Conservation (phyloP, 2,113 vertebrate species). For the Irena cyanogastra region DNA sequence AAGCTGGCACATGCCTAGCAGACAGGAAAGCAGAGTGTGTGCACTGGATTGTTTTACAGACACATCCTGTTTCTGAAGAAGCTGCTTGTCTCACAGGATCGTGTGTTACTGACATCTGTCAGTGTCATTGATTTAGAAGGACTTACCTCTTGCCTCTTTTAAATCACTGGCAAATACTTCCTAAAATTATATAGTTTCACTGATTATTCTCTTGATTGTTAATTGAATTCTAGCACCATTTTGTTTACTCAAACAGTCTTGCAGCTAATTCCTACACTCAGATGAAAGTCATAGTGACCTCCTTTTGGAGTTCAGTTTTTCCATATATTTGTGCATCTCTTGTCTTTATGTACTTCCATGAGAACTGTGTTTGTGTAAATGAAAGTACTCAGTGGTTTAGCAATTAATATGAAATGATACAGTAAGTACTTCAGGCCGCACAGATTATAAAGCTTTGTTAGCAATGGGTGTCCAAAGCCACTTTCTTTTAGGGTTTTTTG, state of each 20-base stretch:
- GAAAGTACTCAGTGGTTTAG: not conserved
- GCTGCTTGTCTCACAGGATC: not conserved
- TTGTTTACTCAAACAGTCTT: not conserved
- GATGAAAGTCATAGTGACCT: not conserved
- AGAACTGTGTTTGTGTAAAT: not conserved
- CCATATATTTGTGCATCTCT: not conserved
- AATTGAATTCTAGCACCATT: not conserved
- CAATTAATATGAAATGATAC: not conserved
- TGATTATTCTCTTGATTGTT: not conserved
- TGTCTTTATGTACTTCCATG: not conserved
- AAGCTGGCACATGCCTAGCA: not conserved
- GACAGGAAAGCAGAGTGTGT: not conserved
- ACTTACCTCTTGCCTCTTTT: not conserved
- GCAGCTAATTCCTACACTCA: not conserved
- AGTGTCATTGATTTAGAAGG: not conserved
- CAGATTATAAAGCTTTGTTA: not conserved
- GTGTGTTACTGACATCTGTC: not conserved
- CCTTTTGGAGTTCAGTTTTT: not conserved
- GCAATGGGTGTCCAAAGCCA: not conserved
- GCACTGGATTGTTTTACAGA: not conserved
- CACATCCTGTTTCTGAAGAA: not conserved
- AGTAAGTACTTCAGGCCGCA: not conserved
- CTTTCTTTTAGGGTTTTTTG: accelerated
- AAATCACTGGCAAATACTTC: not conserved
- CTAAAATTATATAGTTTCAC: not conserved